Conservation (phyloP, 2,797 vertebrate genomes). For the Brotula barbata region DNA sequence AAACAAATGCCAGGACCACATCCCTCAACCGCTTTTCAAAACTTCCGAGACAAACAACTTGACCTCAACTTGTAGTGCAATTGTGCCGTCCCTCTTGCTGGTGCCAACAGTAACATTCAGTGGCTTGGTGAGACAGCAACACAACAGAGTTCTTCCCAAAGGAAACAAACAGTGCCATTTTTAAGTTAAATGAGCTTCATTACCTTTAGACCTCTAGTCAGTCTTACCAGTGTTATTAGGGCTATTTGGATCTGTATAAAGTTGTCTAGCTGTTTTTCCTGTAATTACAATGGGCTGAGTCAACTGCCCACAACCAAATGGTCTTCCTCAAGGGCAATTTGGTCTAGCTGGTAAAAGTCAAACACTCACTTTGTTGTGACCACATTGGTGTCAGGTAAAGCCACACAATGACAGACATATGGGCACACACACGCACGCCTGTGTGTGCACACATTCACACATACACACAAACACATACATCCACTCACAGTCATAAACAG, state of each 20-base stretch:
- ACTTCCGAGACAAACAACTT: constrained; percentile 43
- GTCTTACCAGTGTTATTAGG: constrained; percentile 44
- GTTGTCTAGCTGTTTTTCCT: constrained; percentile 45
- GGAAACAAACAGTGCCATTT: constrained; percentile 30
- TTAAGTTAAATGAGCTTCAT: constrained; percentile 41
- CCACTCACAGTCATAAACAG: constrained; percentile 58
- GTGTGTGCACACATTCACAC: neutral
- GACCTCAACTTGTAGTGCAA: constrained; percentile 40
- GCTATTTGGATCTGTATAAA: constrained; percentile 37
- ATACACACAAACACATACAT: constrained; percentile 44
- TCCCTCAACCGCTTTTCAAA: constrained; percentile 41
- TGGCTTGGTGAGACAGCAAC: constrained; percentile 39
- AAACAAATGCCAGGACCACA: constrained; percentile 13
- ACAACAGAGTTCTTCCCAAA: constrained; percentile 37
- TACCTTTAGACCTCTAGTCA: constrained; percentile 20
- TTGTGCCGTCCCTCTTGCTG: constrained; percentile 25
- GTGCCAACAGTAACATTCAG: constrained; percentile 38
- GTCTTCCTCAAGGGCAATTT: constrained; percentile 59
- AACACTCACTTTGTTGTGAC: constrained; percentile 59
- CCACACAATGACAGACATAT: constrained; percentile 44
- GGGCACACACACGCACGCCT: constrained; percentile 17
- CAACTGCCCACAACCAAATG: constrained; percentile 51
- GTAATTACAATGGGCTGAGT: constrained; percentile 50
- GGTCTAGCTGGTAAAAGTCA: constrained; percentile 49
- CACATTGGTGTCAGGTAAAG: constrained; percentile 59